phyloP scores from a whole-genome alignment of 2,113 vertebrate genomes.

The Piprites chloris region DNA sequence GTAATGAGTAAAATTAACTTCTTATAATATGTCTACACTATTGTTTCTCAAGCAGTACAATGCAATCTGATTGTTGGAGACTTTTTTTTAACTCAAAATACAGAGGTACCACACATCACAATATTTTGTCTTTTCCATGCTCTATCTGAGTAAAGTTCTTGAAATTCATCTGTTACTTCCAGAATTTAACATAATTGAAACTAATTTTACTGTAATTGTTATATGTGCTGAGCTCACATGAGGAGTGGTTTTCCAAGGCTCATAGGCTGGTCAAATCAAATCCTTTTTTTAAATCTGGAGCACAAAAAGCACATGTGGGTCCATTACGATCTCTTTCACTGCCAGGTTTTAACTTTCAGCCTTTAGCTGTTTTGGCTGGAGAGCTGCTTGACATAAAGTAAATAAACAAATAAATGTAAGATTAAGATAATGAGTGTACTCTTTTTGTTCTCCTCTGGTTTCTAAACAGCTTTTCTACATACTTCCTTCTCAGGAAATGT shows the following conservation, averaged over 20 bases:
- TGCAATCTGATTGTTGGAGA: not conserved
- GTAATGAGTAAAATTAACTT: not conserved
- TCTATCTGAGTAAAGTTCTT: not conserved
- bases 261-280: constrained; percentile 1
- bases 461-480: not conserved
- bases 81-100: not conserved
- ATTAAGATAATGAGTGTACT: not conserved
- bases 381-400: not conserved
- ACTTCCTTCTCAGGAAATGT: not conserved
- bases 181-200: not conserved
- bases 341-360: constrained; percentile 26
- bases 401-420: constrained; percentile 11
- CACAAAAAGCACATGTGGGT: not conserved
- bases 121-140: not conserved
- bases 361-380: not conserved
- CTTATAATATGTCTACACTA: not conserved
- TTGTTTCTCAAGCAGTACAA: not conserved
- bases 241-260: not conserved
- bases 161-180: not conserved
- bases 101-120: not conserved
- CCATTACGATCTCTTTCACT: not conserved
- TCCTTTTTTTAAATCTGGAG: not conserved
- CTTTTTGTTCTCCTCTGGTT: not conserved
- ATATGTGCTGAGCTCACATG: not conserved
- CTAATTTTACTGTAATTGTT: constrained; percentile 1